A percentile compares a stretch with the other conserved stretches of the same genome.
These are phyloP conservation scores for Eriosoma lanigerum DNA, from an alignment of 1,140 invertebrate genomes.

Conservation along the genomic window DNA sequence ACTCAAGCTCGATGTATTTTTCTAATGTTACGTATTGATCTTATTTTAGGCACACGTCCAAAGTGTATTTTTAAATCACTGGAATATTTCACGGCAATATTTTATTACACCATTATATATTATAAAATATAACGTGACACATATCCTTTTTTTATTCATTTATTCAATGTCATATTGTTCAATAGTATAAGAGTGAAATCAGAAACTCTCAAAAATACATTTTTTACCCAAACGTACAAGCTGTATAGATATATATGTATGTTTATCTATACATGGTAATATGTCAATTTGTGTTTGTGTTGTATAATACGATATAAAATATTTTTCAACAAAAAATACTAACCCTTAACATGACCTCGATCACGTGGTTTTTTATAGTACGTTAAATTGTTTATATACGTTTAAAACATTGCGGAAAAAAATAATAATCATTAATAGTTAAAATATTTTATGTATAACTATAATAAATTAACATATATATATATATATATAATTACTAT, in stretches of 20 bases:
- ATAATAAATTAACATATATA: too few species aligned
- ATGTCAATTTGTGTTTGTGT: not conserved
- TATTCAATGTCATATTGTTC: not conserved
- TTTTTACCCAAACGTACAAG: not conserved
- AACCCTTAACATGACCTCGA: constrained; percentile 10
- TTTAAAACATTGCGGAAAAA: too few species aligned
- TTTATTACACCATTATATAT: not conserved
- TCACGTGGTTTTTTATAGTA: too few species aligned
- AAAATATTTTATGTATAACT: too few species aligned
- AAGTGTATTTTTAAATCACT: not conserved
- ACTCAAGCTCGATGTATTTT: not conserved
- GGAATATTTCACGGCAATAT: constrained; percentile 8
- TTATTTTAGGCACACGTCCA: not conserved
- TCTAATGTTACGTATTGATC: constrained; percentile 9
- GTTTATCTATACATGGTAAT: not conserved
- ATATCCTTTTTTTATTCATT: not conserved
- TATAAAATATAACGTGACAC: not conserved
- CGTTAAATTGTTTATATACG: too few species aligned
- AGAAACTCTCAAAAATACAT: constrained; percentile 5
- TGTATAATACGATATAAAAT: not conserved
- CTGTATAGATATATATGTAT: too few species aligned
- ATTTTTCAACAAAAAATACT: too few species aligned
- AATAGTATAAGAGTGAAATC: not conserved
- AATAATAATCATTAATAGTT: too few species aligned
- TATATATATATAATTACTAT: too few species aligned